These are phyloP conservation scores for Drosophila maculinotata DNA, from an alignment of 2,888 invertebrate species.

Conservation along the genomic window DNA sequence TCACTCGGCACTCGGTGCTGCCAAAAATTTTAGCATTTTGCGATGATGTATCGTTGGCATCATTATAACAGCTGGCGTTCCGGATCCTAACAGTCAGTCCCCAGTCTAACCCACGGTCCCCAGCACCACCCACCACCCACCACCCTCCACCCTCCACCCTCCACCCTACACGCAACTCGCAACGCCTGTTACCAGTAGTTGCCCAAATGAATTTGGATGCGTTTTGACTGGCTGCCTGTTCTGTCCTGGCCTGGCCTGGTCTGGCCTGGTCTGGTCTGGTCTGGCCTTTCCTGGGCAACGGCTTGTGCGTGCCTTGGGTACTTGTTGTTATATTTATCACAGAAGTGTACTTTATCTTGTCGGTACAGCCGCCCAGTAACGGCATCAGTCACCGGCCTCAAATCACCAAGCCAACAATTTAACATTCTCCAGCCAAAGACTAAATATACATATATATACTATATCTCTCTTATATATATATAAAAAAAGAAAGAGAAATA, in stretches of 20 bases:
- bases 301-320: constrained; percentile 80
- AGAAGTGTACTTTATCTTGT: constrained; percentile 76
- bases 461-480: constrained; percentile 21
- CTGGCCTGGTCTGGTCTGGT: constrained; percentile 25
- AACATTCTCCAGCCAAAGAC: constrained; percentile 49
- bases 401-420: constrained; percentile 65
- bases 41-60: constrained; percentile 81
- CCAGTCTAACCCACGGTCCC: constrained; percentile 11
- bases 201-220: constrained; percentile 72
- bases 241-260: constrained; percentile 16
- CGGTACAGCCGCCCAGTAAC: constrained; percentile 46
- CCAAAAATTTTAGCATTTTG: constrained; percentile 81
- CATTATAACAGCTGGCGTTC: constrained; percentile 78
- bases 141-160: background rate
- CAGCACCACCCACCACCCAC: no score
- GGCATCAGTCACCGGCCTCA: constrained; percentile 66
- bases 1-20: constrained; percentile 46
- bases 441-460: constrained; percentile 15
- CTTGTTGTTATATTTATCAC: constrained; percentile 81
- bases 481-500: constrained; percentile 45
- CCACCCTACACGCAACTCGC: no score
- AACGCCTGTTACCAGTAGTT: constrained; percentile 23
- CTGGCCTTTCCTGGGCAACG: constrained; percentile 53
- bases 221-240: constrained; percentile 50
- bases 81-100: constrained; percentile 51